Evolutionary conservation across 2,888 invertebrate genomes (phyloP).

Genomic region (Litoditis marina): DNA sequence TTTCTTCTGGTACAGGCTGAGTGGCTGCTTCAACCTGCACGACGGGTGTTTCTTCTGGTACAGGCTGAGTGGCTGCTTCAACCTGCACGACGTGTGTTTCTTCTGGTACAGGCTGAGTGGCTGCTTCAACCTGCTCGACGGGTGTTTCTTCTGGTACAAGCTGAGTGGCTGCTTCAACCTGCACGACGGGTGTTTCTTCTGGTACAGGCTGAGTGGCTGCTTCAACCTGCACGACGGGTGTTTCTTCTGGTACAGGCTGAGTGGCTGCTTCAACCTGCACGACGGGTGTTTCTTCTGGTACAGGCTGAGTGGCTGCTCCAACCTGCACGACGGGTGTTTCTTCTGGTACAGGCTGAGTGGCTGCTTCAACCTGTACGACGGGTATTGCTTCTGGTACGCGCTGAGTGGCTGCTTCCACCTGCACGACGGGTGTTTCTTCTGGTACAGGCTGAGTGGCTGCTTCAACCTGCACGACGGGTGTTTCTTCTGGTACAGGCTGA

Average conservation of each 20-base stretch:
- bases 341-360: not conserved
- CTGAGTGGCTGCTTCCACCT: not conserved
- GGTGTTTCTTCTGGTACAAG: not conserved
- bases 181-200: not conserved
- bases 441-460: no score
- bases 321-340: not conserved
- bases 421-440: no score
- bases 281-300: not conserved
- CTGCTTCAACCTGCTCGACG: not conserved
- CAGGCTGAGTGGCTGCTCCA: slow-evolving; percentile 1
- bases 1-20: no score
- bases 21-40: no score
- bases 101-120: not conserved
- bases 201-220: not conserved
- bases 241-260: not conserved
- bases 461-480: no score
- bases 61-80: no score
- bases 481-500: no score
- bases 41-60: no score
- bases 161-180: slow-evolving; percentile 1
- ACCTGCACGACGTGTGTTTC: no score
- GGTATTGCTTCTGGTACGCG: not conserved
- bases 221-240: not conserved
- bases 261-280: not conserved
- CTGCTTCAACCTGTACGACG: not conserved